Conservation (phyloP, 2,113 vertebrate genomes). For the Colossoma macropomum region DNA sequence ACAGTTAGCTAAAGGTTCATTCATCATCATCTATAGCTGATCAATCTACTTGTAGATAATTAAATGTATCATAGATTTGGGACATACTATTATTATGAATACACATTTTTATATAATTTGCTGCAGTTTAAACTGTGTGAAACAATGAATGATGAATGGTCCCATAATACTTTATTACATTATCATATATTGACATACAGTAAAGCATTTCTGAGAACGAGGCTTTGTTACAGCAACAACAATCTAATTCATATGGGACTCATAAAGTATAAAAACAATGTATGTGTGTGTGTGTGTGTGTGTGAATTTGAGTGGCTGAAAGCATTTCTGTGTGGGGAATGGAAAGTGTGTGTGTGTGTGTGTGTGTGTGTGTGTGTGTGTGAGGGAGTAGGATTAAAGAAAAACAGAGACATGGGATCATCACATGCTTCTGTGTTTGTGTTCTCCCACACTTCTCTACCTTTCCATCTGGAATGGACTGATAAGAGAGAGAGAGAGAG, state of each 20-base stretch:
- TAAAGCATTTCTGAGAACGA: too few relatives aligned
- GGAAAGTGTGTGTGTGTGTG: conserved; percentile 6
- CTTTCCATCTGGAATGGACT: conserved; percentile 28
- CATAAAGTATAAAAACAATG: not conserved
- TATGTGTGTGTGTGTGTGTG: too few relatives aligned
- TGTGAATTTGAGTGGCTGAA: not conserved
- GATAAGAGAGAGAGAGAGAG: conserved; percentile 18
- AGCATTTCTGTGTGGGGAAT: not conserved
- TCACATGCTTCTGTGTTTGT: conserved; percentile 33
- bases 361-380: not conserved
- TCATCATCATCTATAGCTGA: too few relatives aligned
- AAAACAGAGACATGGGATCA: conserved; percentile 24
- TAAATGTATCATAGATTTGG: too few relatives aligned
- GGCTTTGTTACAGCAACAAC: not conserved
- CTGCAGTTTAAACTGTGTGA: too few relatives aligned
- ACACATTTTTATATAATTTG: too few relatives aligned
- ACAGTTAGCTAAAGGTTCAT: too few relatives aligned
- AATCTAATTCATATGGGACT: not conserved
- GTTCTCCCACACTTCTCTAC: conserved; percentile 28
- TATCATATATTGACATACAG: too few relatives aligned
- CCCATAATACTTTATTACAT: too few relatives aligned
- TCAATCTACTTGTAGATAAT: too few relatives aligned
- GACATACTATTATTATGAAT: too few relatives aligned
- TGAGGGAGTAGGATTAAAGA: conserved; percentile 18
- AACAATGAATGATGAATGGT: too few relatives aligned